Percentiles rank a stretch among this genome's conserved stretches.
Conservation (phyloP, 2,888 invertebrate genomes). For the Myopa testacea region DNA sequence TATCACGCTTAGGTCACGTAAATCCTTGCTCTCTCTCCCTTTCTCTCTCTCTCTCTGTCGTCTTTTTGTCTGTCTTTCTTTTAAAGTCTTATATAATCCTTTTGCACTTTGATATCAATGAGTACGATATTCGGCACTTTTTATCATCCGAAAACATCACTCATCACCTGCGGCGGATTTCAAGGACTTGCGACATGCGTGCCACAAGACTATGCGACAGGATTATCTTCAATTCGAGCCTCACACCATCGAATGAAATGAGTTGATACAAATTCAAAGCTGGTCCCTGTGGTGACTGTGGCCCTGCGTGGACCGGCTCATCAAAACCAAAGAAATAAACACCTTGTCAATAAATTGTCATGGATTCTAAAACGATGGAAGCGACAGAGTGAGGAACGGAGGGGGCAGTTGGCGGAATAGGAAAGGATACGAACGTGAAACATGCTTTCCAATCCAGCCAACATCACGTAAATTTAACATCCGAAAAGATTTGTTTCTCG, state of each 20-base stretch:
- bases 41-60: no score
- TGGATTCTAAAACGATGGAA: background rate
- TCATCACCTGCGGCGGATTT: constrained; percentile 14
- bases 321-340: background rate
- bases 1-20: no score
- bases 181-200: constrained; percentile 14
- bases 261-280: constrained; percentile 1
- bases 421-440: background rate
- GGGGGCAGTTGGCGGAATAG: background rate
- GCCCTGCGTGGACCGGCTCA: background rate
- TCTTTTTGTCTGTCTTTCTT: background rate
- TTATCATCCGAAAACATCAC: background rate
- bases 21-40: no score
- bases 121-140: no score
- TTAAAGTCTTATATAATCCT: constrained; percentile 9
- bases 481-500: background rate
- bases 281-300: background rate
- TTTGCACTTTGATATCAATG: background rate
- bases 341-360: constrained; percentile 12
- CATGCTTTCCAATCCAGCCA: background rate
- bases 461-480: constrained; percentile 4
- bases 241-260: background rate
- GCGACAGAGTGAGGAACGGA: background rate
- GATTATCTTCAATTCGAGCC: constrained; percentile 10
- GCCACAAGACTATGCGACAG: constrained; percentile 6